phyloP scores from a whole-genome alignment of 2,113 vertebrate genomes.

The Pluvialis apricaria region DNA sequence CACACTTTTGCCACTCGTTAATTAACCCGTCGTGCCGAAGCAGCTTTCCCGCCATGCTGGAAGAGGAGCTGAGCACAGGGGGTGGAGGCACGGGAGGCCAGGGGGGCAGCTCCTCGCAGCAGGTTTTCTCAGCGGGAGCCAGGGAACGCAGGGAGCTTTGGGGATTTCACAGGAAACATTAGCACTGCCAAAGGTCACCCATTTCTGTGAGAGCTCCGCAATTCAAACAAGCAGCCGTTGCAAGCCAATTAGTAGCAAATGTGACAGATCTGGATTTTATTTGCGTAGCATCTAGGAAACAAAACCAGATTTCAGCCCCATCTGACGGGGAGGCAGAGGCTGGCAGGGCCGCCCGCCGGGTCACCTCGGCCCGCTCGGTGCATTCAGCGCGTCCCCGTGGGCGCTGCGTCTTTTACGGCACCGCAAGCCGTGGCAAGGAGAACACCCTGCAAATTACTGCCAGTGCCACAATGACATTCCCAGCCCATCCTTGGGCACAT shows the following conservation, averaged over 20 bases:
- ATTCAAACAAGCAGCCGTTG: slow-evolving; percentile 50
- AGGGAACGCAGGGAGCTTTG: slow-evolving; percentile 28
- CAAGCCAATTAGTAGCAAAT: slow-evolving; percentile 61
- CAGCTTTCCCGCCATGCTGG: not conserved
- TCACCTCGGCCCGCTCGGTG: accelerated
- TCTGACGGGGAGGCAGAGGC: not conserved
- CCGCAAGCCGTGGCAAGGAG: not conserved
- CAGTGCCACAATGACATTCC: not conserved
- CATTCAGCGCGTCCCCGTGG: accelerated
- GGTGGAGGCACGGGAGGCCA: not conserved
- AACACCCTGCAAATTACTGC: not conserved
- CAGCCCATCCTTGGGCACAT: not conserved
- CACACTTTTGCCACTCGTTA: not conserved
- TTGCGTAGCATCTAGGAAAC: slow-evolving; percentile 57
- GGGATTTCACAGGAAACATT: slow-evolving; percentile 68
- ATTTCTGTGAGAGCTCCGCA: slow-evolving; percentile 60
- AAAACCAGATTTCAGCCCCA: slow-evolving; percentile 13
- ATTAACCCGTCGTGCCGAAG: slow-evolving; percentile 5
- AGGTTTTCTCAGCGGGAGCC: slow-evolving; percentile 46
- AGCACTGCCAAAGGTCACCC: slow-evolving; percentile 56
- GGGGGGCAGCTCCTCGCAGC: slow-evolving; percentile 27
- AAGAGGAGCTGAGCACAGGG: not conserved
- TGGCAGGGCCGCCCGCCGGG: not conserved
- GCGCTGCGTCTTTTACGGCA: not conserved
- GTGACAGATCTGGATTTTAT: slow-evolving; percentile 60